Conservation (phyloP, 2,888 invertebrate genomes). For the Odontocolon sp. region DNA sequence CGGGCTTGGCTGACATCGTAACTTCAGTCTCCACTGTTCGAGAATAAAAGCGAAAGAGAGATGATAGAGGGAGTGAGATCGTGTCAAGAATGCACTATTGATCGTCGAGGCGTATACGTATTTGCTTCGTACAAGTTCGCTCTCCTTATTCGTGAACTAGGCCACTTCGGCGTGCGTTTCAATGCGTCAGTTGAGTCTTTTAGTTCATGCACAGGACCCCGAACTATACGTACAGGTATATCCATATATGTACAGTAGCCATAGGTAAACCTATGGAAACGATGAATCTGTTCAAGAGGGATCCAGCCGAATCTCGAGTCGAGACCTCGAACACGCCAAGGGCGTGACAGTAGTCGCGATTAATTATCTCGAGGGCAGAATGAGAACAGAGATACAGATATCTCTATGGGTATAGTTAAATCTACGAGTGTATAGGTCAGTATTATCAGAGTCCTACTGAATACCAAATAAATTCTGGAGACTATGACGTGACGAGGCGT, state of each 20-base stretch:
- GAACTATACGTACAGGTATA: not conserved
- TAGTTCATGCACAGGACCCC: not conserved
- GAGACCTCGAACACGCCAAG: conserved; percentile 40
- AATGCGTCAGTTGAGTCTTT: conserved; percentile 53
- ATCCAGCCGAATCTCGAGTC: conserved; percentile 33
- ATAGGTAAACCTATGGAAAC: not conserved
- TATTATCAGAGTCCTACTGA: conserved; percentile 6
- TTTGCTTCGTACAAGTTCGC: conserved; percentile 45
- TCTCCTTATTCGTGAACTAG: conserved; percentile 65
- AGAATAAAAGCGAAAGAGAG: conserved; percentile 29
- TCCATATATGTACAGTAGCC: conserved; percentile 1
- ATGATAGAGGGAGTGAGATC: conserved; percentile 10
- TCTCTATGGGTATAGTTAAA: not conserved
- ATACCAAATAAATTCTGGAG: conserved; percentile 29
- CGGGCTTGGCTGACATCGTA: conserved; percentile 39
- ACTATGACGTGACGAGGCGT: conserved; percentile 36
- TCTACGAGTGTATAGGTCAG: no score
- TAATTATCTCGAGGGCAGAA: conserved; percentile 27
- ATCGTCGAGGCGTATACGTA: conserved; percentile 63
- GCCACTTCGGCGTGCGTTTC: conserved; percentile 62
- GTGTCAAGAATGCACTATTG: conserved; percentile 69
- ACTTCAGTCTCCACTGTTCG: conserved; percentile 30
- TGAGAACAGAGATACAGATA: not conserved
- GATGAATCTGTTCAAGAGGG: conserved; percentile 18
- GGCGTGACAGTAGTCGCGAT: conserved; percentile 46